phyloP scores from a whole-genome alignment of 2,797 vertebrate species.

The Lutjanus campechanus region DNA sequence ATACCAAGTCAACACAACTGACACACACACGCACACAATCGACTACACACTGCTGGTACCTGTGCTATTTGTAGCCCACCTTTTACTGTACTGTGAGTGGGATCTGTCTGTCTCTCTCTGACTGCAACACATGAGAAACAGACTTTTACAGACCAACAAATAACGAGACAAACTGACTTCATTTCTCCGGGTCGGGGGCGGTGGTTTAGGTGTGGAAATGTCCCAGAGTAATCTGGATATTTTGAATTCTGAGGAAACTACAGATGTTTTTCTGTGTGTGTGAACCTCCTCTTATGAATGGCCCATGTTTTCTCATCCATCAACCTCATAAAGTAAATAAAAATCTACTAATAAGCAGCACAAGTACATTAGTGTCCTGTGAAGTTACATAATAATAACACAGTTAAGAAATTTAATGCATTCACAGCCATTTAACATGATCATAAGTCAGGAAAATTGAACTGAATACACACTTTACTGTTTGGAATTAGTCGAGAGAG shows the following conservation, averaged over 20 bases:
- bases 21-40: constrained; percentile 18
- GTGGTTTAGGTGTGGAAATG: too few relatives aligned
- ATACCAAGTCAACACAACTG: constrained; percentile 49
- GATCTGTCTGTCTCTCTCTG: neutral
- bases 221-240: too few relatives aligned
- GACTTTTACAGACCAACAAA: neutral
- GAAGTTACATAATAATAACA: neutral
- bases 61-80: constrained; percentile 29
- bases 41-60: constrained; percentile 30
- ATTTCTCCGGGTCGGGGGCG: neutral
- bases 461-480: too few relatives aligned
- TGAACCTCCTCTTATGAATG: too few relatives aligned
- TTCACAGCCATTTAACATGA: neutral
- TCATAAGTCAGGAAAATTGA: too few relatives aligned
- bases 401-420: neutral
- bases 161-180: neutral
- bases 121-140: neutral
- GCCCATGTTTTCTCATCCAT: neutral
- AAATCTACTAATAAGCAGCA: neutral
- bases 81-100: constrained; percentile 11
- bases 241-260: too few relatives aligned
- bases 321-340: neutral
- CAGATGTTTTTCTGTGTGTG: too few relatives aligned
- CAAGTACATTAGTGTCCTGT: neutral
- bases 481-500: too few relatives aligned